A percentile compares a stretch with the other conserved stretches of the same genome.
Evolutionary conservation across 1,140 invertebrate species (phyloP).

Genomic region (Calephelis nemesis): DNA sequence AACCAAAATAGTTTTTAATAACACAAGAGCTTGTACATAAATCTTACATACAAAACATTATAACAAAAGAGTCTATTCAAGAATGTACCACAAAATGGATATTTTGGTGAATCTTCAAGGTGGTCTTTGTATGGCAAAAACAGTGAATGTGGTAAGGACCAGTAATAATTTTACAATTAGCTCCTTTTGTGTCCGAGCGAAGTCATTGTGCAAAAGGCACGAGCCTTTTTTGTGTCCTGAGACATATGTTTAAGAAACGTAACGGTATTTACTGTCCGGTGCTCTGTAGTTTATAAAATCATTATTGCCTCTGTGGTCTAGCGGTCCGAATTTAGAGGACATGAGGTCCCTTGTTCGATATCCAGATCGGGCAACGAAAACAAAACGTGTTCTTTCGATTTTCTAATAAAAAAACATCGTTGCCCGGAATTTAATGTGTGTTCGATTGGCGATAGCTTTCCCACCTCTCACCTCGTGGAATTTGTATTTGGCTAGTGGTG

Average conservation of each 20-base stretch:
- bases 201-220: conserved; percentile 24
- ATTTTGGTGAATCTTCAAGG: conserved; percentile 34
- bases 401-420: no score
- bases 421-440: no score
- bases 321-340: no score
- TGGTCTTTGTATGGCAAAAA: conserved; percentile 26
- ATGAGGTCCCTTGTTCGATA: no score
- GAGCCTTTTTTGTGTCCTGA: conserved; percentile 20
- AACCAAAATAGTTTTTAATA: conserved; percentile 5
- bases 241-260: conserved; percentile 3
- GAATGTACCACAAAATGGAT: conserved; percentile 24
- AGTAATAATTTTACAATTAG: conserved; percentile 33
- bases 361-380: no score
- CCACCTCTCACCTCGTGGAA: no score
- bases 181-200: conserved; percentile 25
- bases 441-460: no score
- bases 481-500: no score
- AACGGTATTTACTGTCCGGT: neutral
- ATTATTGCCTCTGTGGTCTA: no score
- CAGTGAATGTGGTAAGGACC: conserved; percentile 21
- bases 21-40: conserved; percentile 19
- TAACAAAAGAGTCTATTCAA: conserved; percentile 14
- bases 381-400: no score
- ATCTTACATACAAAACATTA: conserved; percentile 21
- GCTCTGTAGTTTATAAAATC: no score